These are phyloP conservation scores for Andricus quercusramuli DNA, from an alignment of 2,888 invertebrate genomes.

Conservation along the genomic window DNA sequence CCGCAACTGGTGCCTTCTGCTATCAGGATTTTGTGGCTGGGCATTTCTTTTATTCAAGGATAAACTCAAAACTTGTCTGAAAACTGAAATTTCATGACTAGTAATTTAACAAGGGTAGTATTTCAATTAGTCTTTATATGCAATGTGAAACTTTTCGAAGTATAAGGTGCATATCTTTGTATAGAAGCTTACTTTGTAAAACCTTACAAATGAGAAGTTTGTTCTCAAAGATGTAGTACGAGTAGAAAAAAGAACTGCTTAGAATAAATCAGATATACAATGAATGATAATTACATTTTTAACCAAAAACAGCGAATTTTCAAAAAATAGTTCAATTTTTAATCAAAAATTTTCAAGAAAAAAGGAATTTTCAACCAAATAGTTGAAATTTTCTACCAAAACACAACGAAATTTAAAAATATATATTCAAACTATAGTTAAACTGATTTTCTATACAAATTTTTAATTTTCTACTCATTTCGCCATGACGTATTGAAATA, in stretches of 20 bases:
- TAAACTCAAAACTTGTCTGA: not conserved
- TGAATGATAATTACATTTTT: too few species aligned
- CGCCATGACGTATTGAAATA: too few species aligned
- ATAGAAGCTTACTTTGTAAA: not conserved
- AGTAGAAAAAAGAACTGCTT: conserved; percentile 26
- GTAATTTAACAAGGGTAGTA: not conserved
- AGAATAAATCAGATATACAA: conserved; percentile 10
- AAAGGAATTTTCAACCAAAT: too few species aligned
- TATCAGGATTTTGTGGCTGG: not conserved
- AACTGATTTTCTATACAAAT: too few species aligned
- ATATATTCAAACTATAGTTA: too few species aligned
- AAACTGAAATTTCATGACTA: not conserved
- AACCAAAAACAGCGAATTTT: too few species aligned
- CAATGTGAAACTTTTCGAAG: not conserved
- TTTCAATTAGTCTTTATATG: conserved; percentile 13
- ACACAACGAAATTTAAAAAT: too few species aligned
- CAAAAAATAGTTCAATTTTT: too few species aligned
- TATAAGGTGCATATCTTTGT: not conserved
- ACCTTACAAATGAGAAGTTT: not conserved
- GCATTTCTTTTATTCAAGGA: not conserved
- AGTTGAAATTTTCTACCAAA: too few species aligned
- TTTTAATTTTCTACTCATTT: too few species aligned
- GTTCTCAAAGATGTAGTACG: conserved; percentile 23
- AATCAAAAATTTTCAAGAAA: too few species aligned
- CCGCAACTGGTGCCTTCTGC: not conserved